Conservation (phyloP, 2,888 invertebrate species). For the Tipula confusa region DNA sequence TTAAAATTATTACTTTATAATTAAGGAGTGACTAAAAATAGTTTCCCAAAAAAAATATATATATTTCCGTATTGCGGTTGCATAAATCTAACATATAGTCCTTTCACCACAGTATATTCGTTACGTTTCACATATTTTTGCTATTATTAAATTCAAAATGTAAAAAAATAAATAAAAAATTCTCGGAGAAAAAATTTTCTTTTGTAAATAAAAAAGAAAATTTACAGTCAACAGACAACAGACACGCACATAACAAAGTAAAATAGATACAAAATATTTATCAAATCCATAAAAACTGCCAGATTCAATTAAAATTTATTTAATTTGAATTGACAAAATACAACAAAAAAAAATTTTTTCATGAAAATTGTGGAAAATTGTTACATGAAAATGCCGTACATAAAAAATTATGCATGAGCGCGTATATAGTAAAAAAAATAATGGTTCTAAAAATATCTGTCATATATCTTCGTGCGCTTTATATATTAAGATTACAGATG, state of each 20-base stretch:
- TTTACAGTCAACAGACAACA: not conserved
- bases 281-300: slow-evolving; percentile 25
- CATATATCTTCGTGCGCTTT: not conserved
- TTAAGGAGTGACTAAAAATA: not conserved
- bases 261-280: not conserved
- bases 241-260: not conserved
- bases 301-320: not conserved
- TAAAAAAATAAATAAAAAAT: no score
- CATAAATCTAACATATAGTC: not conserved
- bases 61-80: not conserved
- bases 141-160: no score
- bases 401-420: not conserved
- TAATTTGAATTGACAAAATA: slow-evolving; percentile 20
- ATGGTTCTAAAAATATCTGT: not conserved
- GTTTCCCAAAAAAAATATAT: not conserved
- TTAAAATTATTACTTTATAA: not conserved
- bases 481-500: not conserved
- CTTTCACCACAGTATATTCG: not conserved
- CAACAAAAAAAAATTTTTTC: not conserved
- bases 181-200: not conserved
- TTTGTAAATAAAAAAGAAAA: not conserved
- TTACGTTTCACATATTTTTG: not conserved
- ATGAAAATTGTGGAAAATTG: not conserved
- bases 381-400: not conserved
- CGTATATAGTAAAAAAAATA: not conserved